Conservation (phyloP, 2,888 invertebrate genomes). For the Agrotis ipsilon region DNA sequence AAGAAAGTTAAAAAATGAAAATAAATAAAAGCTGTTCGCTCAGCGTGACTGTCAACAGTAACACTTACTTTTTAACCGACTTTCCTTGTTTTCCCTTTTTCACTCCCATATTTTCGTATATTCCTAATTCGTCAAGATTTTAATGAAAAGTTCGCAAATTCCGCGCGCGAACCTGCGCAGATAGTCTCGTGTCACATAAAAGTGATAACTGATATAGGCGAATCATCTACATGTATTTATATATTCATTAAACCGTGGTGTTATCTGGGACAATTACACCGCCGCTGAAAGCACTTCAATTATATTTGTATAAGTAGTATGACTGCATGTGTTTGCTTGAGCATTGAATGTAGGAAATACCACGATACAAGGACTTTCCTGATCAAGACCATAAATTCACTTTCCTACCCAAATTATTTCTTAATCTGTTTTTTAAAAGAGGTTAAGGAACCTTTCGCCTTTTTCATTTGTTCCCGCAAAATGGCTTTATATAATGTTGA, state of each 20-base stretch:
- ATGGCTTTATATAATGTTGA: no score
- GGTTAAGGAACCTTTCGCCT: not conserved
- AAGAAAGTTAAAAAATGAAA: not conserved
- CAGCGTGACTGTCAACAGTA: constrained; percentile 19
- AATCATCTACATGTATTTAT: constrained; percentile 45
- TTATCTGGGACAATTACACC: constrained; percentile 51
- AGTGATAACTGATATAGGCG: constrained; percentile 26
- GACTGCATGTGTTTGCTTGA: constrained; percentile 35
- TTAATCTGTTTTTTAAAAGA: not conserved
- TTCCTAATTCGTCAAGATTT: constrained; percentile 8
- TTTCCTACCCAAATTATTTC: not conserved
- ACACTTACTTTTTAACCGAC: constrained; percentile 16
- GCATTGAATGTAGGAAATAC: constrained; percentile 39
- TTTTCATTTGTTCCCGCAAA: not conserved
- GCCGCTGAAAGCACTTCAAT: constrained; percentile 48
- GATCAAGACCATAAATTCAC: not conserved
- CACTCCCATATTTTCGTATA: constrained; percentile 35
- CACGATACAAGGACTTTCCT: constrained; percentile 31
- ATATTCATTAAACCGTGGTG: constrained; percentile 41
- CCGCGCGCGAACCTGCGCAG: not conserved
- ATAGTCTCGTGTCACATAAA: constrained; percentile 2
- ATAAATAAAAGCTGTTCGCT: constrained; percentile 6
- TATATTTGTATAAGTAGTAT: constrained; percentile 50
- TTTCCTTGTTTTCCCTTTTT: constrained; percentile 29
- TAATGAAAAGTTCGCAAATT: not conserved